These are phyloP conservation scores for Eriosoma lanigerum DNA, from an alignment of 1,140 invertebrate genomes.

Conservation along the genomic window DNA sequence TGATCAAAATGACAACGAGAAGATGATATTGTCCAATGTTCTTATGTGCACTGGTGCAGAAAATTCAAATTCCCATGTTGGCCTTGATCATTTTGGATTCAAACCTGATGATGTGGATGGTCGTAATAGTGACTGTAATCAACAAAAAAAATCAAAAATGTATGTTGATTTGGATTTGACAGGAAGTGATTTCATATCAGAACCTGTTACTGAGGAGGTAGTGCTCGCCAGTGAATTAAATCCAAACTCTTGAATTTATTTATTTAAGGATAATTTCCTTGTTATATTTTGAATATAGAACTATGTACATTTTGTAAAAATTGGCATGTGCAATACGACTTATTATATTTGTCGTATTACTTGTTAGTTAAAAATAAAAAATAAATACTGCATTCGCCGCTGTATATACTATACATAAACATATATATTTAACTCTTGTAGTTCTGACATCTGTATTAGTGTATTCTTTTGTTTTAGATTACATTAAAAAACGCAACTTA, in stretches of 20 bases:
- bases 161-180: constrained; percentile 44
- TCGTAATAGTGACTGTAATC: constrained; percentile 38
- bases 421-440: constrained; percentile 18
- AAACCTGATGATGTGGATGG: constrained; percentile 16
- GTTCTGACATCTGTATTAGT: constrained; percentile 33
- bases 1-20: constrained; percentile 46
- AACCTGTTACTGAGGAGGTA: constrained; percentile 40
- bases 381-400: neutral
- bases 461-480: constrained; percentile 21
- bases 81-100: constrained; percentile 34
- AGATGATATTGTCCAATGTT: constrained; percentile 43
- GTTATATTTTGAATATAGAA: constrained; percentile 40
- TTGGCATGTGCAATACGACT: constrained; percentile 6
- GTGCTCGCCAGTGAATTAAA: constrained; percentile 37
- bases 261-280: constrained; percentile 24
- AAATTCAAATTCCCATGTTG: constrained; percentile 35
- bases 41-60: constrained; percentile 42
- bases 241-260: constrained; percentile 48
- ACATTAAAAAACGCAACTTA: constrained; percentile 9
- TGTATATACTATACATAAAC: constrained; percentile 42
- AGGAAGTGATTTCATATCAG: constrained; percentile 42
- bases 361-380: constrained; percentile 21
- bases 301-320: constrained; percentile 48
- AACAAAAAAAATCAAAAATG: constrained; percentile 39
- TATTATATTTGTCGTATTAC: neutral